Evolutionary conservation across 2,888 invertebrate genomes (phyloP).

Genomic region (Andricus quercusramuli): DNA sequence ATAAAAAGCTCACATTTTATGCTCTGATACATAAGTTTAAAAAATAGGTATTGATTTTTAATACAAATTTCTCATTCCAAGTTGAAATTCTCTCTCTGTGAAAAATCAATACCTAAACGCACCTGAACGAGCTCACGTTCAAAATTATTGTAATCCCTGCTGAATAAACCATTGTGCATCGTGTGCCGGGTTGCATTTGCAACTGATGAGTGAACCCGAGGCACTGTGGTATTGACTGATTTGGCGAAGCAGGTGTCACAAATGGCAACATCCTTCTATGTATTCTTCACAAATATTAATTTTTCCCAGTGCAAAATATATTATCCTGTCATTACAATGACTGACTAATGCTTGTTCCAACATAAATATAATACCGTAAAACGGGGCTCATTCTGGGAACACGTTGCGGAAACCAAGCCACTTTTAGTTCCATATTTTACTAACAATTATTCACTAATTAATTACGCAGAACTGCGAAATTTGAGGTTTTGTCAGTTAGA

Average conservation of each 20-base stretch:
- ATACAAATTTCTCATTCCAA: background rate
- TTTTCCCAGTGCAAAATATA: background rate
- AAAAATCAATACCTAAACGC: constrained; percentile 11
- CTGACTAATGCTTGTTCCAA: too few relatives aligned
- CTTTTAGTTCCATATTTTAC: too few relatives aligned
- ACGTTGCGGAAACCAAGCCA: too few relatives aligned
- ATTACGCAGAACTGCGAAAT: too few relatives aligned
- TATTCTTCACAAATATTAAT: constrained; percentile 11
- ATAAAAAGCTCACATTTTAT: too few relatives aligned
- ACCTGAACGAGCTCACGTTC: background rate
- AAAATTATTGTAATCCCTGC: constrained; percentile 12
- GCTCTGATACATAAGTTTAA: too few relatives aligned
- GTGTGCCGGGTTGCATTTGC: too few relatives aligned
- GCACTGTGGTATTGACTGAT: constrained; percentile 4
- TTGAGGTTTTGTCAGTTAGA: too few relatives aligned
- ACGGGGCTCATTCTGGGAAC: too few relatives aligned
- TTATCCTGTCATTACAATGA: too few relatives aligned
- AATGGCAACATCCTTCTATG: constrained; percentile 15
- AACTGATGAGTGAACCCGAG: background rate
- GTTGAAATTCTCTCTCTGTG: background rate
- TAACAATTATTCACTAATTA: too few relatives aligned
- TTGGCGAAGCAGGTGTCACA: constrained; percentile 33
- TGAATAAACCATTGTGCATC: constrained; percentile 29
- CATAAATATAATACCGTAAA: too few relatives aligned
- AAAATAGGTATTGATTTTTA: background rate